Evolutionary conservation across 30 jellyfish, hydroid and myxozoan genomes (phyloP).

Genomic region (Pelagia noctiluca): DNA sequence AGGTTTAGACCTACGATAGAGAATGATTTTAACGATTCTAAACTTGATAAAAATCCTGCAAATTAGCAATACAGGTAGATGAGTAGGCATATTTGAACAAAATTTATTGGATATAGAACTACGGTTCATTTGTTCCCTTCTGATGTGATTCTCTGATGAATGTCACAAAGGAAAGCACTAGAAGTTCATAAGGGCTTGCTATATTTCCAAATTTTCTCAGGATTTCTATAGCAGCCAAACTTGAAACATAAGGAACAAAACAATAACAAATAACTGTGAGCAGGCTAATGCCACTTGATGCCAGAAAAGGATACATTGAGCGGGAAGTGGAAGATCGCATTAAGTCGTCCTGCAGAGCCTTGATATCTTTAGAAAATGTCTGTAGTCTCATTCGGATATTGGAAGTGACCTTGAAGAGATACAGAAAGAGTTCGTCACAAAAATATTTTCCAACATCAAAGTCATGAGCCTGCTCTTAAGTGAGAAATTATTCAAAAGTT

Average conservation of each 20-base stretch:
- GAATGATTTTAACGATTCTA: neutral
- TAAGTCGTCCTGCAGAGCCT: slow-evolving; percentile 57
- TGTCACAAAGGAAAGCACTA: no score
- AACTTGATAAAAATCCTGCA: neutral
- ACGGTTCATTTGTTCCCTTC: no score
- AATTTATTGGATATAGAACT: no score
- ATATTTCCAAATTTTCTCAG: no score
- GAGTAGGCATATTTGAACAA: no score
- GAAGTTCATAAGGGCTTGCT: no score
- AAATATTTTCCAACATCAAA: neutral
- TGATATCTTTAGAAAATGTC: slow-evolving; percentile 65
- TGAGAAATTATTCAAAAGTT: no score
- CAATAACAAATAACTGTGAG: neutral
- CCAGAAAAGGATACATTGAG: slow-evolving; percentile 73
- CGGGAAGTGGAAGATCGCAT: slow-evolving; percentile 68
- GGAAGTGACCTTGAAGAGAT: slow-evolving; percentile 70
- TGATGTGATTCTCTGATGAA: no score
- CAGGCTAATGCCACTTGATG: neutral
- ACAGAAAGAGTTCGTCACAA: slow-evolving; percentile 10
- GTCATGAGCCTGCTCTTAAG: neutral
- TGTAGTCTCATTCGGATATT: slow-evolving; percentile 71
- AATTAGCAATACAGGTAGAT: slow-evolving; percentile 3
- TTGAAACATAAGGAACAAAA: no score
- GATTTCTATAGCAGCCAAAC: neutral
- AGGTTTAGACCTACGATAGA: no score